These are phyloP conservation scores for Hemicordylus capensis DNA, from an alignment of 2,113 vertebrate genomes.

Conservation along the genomic window DNA sequence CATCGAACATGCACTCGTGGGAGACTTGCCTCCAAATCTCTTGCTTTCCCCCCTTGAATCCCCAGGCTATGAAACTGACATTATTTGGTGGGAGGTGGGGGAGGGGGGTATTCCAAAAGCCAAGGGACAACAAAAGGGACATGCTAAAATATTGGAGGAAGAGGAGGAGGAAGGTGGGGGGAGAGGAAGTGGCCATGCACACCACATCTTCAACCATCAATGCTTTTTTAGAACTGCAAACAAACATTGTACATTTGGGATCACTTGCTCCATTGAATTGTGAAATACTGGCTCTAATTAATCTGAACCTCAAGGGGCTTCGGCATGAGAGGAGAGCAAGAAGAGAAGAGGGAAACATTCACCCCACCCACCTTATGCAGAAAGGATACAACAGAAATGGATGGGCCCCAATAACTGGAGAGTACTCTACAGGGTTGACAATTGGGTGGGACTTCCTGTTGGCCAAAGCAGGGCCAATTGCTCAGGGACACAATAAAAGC, in stretches of 20 bases:
- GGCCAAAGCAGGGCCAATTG: too few species aligned
- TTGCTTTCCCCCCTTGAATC: slow-evolving; percentile 17
- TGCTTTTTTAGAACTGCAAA: slow-evolving; percentile 65
- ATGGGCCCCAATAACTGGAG: not conserved
- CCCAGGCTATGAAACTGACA: slow-evolving; percentile 21
- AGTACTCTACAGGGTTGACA: not conserved
- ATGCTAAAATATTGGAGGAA: slow-evolving; percentile 20
- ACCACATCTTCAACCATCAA: slow-evolving; percentile 40
- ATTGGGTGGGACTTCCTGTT: not conserved
- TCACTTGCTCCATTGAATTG: slow-evolving; percentile 63
- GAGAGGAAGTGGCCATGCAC: slow-evolving; percentile 52
- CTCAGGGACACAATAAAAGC: not conserved
- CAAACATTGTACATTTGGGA: slow-evolving; percentile 66
- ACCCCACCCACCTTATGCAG: too few species aligned
- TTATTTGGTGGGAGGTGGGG: not conserved
- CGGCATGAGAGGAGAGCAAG: not conserved
- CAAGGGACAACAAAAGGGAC: slow-evolving; percentile 56
- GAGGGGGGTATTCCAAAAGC: too few species aligned
- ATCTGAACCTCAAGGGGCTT: slow-evolving; percentile 51
- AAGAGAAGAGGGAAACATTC: not conserved
- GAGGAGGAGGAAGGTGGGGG: not conserved
- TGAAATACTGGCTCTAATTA: slow-evolving; percentile 69
- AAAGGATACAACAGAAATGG: not conserved
- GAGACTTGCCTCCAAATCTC: slow-evolving; percentile 43
- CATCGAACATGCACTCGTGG: slow-evolving; percentile 10